Base-by-base conservation (phyloP, 2,113 vertebrate species). In the Pitta sordida region DNA sequence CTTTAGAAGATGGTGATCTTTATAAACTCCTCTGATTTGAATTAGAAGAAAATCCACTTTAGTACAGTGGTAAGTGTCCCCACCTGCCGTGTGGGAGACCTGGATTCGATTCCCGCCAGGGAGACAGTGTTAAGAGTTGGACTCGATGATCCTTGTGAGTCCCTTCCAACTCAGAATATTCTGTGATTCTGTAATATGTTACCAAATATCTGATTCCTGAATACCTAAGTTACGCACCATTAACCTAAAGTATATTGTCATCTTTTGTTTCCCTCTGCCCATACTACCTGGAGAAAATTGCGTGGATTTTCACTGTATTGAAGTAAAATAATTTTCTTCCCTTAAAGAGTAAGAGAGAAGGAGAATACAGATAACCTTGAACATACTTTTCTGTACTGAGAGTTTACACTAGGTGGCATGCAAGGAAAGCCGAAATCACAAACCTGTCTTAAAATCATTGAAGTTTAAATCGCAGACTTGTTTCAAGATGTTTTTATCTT, bases 351-450 rank as follows among this genome's bases (percentile, higher is more conserved):
- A 74, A 83, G 29, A 41, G 65, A 48, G 85, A 73, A 62, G n/a
- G 39, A 39, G 32, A 55, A 27, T 36, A 10, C 71, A 90, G 68
- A 79, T 83, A 60, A 70, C 58, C 59, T 94, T 84, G 58, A 85
- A 81, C 32, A 11, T 87, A 15, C 32, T 86, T 81, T 90, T 91
- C 91, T 91, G 94, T 98, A 92, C 98, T 97, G 92, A 24, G 56
- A 97, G 74, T 97, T 96, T 98, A 98, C 98, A 98, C 98, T 98
- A 98, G 98, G 97, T 98, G 98, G 98, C 98, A 97, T 97, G 90
- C 98, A 97, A 98, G 97, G 94, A 96, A 96, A 98, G 95, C 96
- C 63, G 36, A 93, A 97, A 94, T 30, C 70, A 79, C 60, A 68
- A 93, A 89, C 48, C n/a, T 91, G n/a, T 68, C 60, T 67, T 78